Evolutionary conservation across 92 coral and sea anemone species (phyloP), one percentile per base, ranked within the genome.

Genomic region (Parazoanthus atlanticus): DNA sequence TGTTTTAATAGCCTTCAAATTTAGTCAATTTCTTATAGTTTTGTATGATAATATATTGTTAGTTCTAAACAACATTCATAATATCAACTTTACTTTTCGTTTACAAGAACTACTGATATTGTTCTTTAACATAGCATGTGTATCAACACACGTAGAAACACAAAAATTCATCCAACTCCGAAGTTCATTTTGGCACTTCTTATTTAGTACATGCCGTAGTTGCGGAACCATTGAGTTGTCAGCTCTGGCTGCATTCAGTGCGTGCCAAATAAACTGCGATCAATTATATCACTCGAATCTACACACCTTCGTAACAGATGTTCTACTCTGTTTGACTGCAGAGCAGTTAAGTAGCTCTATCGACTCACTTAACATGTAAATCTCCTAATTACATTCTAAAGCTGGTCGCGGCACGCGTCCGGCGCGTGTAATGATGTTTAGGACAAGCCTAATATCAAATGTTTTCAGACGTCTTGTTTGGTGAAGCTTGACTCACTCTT

Each of bases 321-420:
- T 70, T 25, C n/a, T 41, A 21, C 26, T n/a, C 76, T n/a, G 49
- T 84, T 70, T 67, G 71, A 31, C 71, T 54, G 84, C 84, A 36
- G 49, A 46, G 84, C 49, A 65, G 70, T 66, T 66, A 82, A 84
- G 87, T 43, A 70, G 30, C 76, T 38, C 33, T 66, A 61, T 82
- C 56, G 32, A 36, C 25, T 67, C 74, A 64, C 87, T 84, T 43
- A 70, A 69, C 66, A 84, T 84, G 78, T 46, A 84, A 84, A 84
- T 84, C 87, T 70, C 78, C 78, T 84, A 69, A 84, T 84, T 52
- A 84, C 87, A 70, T 69, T 84, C 38, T 83, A 43, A 73, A 78
- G 28, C 30, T 69, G 36, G 76, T 12, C n/a, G 13, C 3, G 87
- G 65, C 87, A 71, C 87, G 87, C 78, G 87, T 64, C 87, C 2